Evolutionary conservation across 2,888 invertebrate species (phyloP), one percentile per base, ranked within the genome.

Genomic region (Halictus quadricinctus): DNA sequence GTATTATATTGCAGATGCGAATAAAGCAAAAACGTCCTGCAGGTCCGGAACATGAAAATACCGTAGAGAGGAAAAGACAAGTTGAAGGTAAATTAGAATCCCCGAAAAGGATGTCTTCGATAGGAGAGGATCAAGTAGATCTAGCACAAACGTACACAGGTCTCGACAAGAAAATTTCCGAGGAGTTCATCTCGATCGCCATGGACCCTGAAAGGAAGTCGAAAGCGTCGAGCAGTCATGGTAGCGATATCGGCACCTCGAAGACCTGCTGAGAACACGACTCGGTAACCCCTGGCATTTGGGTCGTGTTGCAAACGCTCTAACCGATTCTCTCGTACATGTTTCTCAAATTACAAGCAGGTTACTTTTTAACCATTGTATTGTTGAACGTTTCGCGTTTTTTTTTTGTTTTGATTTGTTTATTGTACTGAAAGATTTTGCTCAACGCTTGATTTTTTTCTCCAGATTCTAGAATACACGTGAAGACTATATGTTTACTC

Each of bases 131-230:
- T 72, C 92, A 90, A 66, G 87, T 92, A 12, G 94, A 94, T 87
- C 86, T 94, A 75, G 89, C 94, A 12, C 92, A 92, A 79, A 94
- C 94, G 4, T 94, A 94, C 78, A 94, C 94, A 50, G 94, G 94
- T 66, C 90, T 94, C 72, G 94, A 94, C 81, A 94, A 94, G 79
- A 94, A 92, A 87, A 94, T 94, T 77, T 94, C 94, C 48, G 94
- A 94, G 72, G 94, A 94, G 80, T 94, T 94, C 81, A 94, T 94
- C 77, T 93, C 94, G n/a, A 94, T 94, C 74, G 94, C 94, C 7
- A 94, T 94, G 94, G 94, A 94, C 84, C 94, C 94, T 4, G 94
- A 94, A 46, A 91, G 93, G 81, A 94, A 94, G 84, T 94, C 93
- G 0, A 94, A 93, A 84, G 90, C 92, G 18, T 93, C 93, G 29